Conservation (phyloP, 2,113 vertebrate species). For the Cryptotis parvus region DNA sequence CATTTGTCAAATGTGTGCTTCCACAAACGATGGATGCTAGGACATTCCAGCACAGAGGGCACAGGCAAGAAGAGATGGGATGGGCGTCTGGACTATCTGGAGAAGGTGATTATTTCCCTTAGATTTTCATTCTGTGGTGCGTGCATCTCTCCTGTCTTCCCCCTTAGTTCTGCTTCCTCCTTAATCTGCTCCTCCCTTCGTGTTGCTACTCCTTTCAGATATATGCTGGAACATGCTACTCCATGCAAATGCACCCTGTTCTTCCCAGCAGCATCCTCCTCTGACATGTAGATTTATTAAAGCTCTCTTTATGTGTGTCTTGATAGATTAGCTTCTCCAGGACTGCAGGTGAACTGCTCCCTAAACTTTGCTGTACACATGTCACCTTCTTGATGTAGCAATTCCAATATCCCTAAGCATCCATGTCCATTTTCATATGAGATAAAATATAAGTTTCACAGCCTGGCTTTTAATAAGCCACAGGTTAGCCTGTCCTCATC, state of each 20-base stretch:
- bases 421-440: not conserved
- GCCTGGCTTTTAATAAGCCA: not conserved
- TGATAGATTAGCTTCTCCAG: not conserved
- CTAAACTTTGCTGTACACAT: not conserved
- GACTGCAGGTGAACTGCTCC: not conserved
- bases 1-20: not conserved
- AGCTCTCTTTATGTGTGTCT: constrained; percentile 9
- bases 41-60: not conserved
- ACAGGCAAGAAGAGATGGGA: not conserved
- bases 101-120: not conserved
- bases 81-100: not conserved
- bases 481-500: not conserved
- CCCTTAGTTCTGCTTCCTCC: too few relatives aligned
- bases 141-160: not conserved
- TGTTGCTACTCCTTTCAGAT: not conserved
- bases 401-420: not conserved
- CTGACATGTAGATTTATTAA: not conserved
- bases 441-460: not conserved
- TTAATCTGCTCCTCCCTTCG: too few relatives aligned
- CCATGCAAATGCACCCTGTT: not conserved
- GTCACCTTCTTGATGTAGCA: not conserved
- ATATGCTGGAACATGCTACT: not conserved
- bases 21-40: not conserved
- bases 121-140: not conserved
- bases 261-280: not conserved